Base-by-base conservation (phyloP, 2,797 vertebrate species). In the Sebastes trivittatus region DNA sequence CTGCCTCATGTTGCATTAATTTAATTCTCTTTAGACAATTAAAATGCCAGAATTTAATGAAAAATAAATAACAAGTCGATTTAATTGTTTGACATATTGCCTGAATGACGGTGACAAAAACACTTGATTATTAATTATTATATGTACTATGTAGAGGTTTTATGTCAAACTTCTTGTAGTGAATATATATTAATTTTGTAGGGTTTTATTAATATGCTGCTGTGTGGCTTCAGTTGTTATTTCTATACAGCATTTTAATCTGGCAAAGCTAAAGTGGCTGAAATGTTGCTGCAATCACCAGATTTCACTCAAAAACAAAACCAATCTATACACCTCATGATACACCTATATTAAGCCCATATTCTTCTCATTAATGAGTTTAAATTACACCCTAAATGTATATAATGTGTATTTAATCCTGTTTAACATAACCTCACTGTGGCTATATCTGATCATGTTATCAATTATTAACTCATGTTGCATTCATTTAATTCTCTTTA, bases 131-230 rank as follows among this genome's bases (percentile, higher is more conserved):
- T 32, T 68, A 2, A 74, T 58, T 14, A 56, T 20, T 25, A 22
- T 32, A 1, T 16, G 13, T 6, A 9, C 1, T 2, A 6, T 29
- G 0, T 0, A 0, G 7, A 8, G 0, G 27, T 29, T 30, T 64
- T 30, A 10, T 36, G 5, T 10, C 11, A 4, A 0, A 11, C 0
- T 27, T 1, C 0, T 1, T 65, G 7, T 20, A 4, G 6, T 13
- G 1, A 56, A 68, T 30, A 11, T 0, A 0, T 0, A 55, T 1
- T 4, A 0, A 6, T 64, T 34, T 73, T 1, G 1, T 0, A 2
- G 3, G 0, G 1, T 38, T 86, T 76, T 0, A 36, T 56, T 0
- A 30, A 3, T 14, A 0, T 7, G 3, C 1, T 7, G 1, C 11
- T 25, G 0, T 32, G 5, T 29, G 0, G 7, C 7, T 16, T 72